Base-by-base conservation (phyloP, 2,113 vertebrate genomes). In the Platichthys flesus region DNA sequence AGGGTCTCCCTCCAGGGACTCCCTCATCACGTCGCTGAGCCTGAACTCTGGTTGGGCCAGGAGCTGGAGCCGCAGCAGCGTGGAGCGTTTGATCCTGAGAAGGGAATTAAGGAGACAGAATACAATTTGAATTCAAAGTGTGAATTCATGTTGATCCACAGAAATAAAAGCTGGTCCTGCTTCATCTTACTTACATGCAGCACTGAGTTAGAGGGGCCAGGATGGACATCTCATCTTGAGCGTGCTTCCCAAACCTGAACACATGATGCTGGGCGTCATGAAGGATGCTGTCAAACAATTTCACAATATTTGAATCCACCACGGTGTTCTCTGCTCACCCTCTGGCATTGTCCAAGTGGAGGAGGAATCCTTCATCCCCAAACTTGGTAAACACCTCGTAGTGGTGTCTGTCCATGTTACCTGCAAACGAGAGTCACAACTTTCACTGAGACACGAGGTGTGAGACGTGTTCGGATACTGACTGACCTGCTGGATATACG, bases 341-440 rank as follows among this genome's bases (percentile, higher is more conserved):
- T 93, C 98, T 93, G 78, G 97, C 98, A 0, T 99, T 99, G 93
- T 99, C 98, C 65, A 99, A 92, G 35, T 99, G 98, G 5, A 99
- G 91, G 3, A 97, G 94, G 83, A 98, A 97, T 1, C 97, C 96
- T 0, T 98, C 96, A 0, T 99, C 97, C 49, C 97, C 97, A 52
- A 99, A 99, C 88, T 95, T 97, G 75, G 96, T 97, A 92, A 99
- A 99, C 90, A 97, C 96, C 85, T 99, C 98, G 0, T 99, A 99
- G 85, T 99, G 97, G 87, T 99, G 98, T 4, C 98, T 93, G 91
- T 99, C 98, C 98, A 99, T 99, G 84, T 99, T 99, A 37, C 97
- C 98, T 99, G 71, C 14, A 40, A 45, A 4, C 3, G 2, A 60
- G 63, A 66, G 63, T n/a, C 71, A 28, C 10, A 60, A 16, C 9